phyloP scores from a whole-genome alignment of 2,113 vertebrate species.

The Tursiops truncatus region DNA sequence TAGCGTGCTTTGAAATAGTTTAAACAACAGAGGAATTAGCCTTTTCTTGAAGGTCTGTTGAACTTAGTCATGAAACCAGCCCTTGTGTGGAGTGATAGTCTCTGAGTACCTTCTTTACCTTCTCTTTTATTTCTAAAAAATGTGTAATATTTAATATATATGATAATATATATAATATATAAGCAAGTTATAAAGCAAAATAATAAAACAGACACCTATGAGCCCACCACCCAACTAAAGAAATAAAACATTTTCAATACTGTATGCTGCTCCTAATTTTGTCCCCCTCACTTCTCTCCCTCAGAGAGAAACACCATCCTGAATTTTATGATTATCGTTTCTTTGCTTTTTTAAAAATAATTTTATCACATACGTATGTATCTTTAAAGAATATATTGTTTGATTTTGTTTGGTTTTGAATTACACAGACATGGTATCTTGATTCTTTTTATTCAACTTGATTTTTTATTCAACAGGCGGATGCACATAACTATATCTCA shows the following conservation, averaged over 20 bases:
- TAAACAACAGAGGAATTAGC: not conserved
- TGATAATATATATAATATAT: not conserved
- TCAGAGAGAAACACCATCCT: not conserved
- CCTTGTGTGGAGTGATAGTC: not conserved
- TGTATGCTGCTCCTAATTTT: fast-evolving
- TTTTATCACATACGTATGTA: not conserved
- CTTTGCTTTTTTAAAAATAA: not conserved
- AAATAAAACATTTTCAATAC: not conserved
- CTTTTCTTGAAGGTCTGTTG: not conserved
- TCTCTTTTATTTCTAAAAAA: not conserved
- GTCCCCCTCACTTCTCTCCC: not conserved
- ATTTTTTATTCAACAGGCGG: not conserved
- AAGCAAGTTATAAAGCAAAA: not conserved
- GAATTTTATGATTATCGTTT: not conserved
- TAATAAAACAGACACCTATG: not conserved
- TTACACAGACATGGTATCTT: not conserved
- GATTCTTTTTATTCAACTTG: not conserved
- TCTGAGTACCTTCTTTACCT: not conserved
- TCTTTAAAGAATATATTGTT: not conserved
- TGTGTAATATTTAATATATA: not conserved
- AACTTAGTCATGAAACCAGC: not conserved
- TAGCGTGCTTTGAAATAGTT: slow-evolving; percentile 16
- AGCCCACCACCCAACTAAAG: not conserved
- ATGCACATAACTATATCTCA: fast-evolving
- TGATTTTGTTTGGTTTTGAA: not conserved